A percentile compares a stretch with the other conserved stretches of the same genome.
Evolutionary conservation across 2,888 invertebrate genomes (phyloP).

Genomic region (Eledona agricola): DNA sequence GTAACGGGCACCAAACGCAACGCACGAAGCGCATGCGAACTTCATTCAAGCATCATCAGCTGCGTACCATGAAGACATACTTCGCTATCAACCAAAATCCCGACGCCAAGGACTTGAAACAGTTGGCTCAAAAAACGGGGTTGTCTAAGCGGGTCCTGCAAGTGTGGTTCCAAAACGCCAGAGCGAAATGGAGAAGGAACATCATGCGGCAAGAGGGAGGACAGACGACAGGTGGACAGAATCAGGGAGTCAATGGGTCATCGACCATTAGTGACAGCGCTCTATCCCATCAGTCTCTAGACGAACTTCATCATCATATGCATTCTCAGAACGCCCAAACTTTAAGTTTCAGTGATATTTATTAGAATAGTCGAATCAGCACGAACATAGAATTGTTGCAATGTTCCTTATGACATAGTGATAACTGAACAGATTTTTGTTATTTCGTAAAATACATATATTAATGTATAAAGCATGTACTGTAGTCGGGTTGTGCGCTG

Average conservation of each 20-base stretch:
- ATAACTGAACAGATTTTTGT: too few species aligned
- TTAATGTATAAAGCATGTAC: too few species aligned
- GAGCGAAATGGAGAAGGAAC: conserved; percentile 97
- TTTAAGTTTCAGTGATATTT: conserved; percentile 61
- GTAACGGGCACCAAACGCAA: conserved; percentile 66
- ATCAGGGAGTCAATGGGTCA: conserved; percentile 53
- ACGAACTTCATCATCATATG: conserved; percentile 66
- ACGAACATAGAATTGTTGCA: neutral
- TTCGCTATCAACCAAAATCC: conserved; percentile 99
- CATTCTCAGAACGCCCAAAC: conserved; percentile 63
- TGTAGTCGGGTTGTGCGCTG: too few species aligned
- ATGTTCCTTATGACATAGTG: conserved; percentile 34
- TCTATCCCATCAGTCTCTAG: conserved; percentile 64
- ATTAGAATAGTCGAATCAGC: conserved; percentile 51
- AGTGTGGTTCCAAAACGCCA: conserved; percentile 99
- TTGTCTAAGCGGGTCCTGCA: conserved; percentile 97
- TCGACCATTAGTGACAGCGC: conserved; percentile 62
- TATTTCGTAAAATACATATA: too few species aligned
- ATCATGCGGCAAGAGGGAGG: conserved; percentile 84
- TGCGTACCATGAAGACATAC: conserved; percentile 98
- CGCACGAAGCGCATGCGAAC: conserved; percentile 97
- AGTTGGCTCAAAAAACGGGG: conserved; percentile 97
- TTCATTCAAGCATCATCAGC: conserved; percentile 98
- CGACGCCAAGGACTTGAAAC: conserved; percentile 98
- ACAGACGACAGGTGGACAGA: conserved; percentile 52